Percentiles rank a stretch among this genome's conserved stretches.
These are phyloP conservation scores for Chrysocyon brachyurus DNA, from an alignment of 2,797 vertebrate species.

Conservation along the genomic window DNA sequence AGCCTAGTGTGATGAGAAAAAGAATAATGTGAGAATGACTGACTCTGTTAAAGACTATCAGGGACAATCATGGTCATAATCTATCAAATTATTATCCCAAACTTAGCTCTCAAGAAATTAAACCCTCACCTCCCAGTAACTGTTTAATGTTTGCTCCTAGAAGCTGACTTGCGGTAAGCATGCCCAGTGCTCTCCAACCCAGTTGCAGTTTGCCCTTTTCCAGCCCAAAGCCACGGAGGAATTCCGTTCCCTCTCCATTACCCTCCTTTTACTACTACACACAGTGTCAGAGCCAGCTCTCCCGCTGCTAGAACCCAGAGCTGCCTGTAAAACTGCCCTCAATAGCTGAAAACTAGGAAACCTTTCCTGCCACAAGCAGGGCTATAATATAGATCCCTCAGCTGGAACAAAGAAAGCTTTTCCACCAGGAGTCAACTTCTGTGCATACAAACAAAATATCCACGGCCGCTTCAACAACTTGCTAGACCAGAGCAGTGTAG, in stretches of 20 bases:
- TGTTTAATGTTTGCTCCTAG: background rate
- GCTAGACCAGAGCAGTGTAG: background rate
- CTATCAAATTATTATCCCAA: constrained; percentile 30
- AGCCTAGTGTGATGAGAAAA: background rate
- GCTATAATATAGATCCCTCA: background rate
- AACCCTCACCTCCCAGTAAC: background rate
- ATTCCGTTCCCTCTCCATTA: background rate
- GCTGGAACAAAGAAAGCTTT: background rate
- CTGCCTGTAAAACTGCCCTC: background rate
- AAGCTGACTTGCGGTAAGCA: background rate
- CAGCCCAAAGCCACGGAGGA: background rate
- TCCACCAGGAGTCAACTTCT: background rate
- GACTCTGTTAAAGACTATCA: background rate
- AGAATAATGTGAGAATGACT: background rate
- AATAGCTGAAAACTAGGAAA: background rate
- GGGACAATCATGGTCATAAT: background rate
- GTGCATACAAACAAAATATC: background rate
- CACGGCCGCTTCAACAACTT: background rate
- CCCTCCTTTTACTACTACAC: background rate
- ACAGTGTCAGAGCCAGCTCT: background rate
- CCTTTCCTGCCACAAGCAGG: background rate
- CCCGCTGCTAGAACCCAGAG: background rate
- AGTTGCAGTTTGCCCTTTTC: background rate
- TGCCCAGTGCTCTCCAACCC: background rate
- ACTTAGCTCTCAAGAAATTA: constrained; percentile 37